phyloP scores from a whole-genome alignment of 1,140 invertebrate genomes.

The Lasaia peninsularis region DNA sequence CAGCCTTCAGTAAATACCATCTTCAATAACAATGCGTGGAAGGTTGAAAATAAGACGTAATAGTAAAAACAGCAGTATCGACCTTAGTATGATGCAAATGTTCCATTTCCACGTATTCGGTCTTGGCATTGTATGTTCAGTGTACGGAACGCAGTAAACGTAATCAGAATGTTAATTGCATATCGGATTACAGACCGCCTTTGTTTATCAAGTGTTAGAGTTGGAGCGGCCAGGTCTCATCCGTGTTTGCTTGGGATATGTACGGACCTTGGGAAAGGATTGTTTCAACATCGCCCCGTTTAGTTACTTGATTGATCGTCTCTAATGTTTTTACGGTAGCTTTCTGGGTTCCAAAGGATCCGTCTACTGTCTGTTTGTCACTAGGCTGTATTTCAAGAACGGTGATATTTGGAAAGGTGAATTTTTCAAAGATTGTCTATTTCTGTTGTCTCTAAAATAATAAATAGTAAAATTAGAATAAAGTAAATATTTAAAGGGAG shows the following conservation, averaged over 20 bases:
- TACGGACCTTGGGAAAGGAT: slow-evolving; percentile 19
- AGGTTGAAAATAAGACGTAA: no score
- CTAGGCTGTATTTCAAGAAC: no score
- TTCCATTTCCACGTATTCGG: slow-evolving; percentile 17
- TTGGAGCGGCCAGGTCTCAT: slow-evolving; percentile 19
- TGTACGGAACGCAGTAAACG: slow-evolving; percentile 29
- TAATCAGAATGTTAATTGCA: slow-evolving; percentile 48
- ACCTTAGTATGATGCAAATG: slow-evolving; percentile 22
- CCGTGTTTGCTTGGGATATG: slow-evolving; percentile 31
- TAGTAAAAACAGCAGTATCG: background rate
- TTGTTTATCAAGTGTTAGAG: slow-evolving; percentile 39
- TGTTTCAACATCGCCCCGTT: slow-evolving; percentile 13
- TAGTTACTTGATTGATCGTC: slow-evolving; percentile 15
- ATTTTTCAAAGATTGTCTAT: no score
- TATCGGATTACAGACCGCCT: slow-evolving; percentile 42
- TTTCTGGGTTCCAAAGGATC: no score
- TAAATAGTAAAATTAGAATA: no score
- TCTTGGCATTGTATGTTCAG: slow-evolving; percentile 27
- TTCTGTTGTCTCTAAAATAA: no score
- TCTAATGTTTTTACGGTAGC: slow-evolving; percentile 13
- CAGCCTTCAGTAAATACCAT: no score
- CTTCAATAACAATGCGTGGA: no score
- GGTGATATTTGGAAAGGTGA: no score
- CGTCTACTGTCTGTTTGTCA: no score
- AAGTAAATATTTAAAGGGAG: no score